Conservation (phyloP, 2,113 vertebrate genomes). For the Cyphomyrus plagiostoma region DNA sequence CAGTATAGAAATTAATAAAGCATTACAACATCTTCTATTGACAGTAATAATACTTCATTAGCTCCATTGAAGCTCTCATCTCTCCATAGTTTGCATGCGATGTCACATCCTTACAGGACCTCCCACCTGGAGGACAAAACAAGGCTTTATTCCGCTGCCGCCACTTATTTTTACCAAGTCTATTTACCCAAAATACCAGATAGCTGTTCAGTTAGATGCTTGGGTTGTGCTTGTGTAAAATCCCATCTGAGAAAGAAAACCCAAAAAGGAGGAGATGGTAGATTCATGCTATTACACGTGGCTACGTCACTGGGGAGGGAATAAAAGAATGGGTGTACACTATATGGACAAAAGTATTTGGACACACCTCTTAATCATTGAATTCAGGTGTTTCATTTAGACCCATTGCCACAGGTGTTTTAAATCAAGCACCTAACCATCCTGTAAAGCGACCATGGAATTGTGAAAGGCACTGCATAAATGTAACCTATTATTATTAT, state of each 20-base stretch:
- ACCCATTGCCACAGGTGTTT: background rate
- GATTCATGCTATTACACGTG: too few relatives aligned
- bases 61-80: background rate
- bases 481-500: too few relatives aligned
- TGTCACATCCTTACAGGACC: background rate
- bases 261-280: too few relatives aligned
- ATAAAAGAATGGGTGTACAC: background rate
- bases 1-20: background rate
- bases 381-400: background rate
- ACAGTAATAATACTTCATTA: too few relatives aligned
- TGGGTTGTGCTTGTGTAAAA: background rate
- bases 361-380: background rate
- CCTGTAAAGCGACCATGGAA: too few relatives aligned
- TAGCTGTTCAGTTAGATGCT: background rate
- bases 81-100: background rate
- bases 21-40: too few relatives aligned
- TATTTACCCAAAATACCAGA: background rate
- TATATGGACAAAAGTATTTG: background rate
- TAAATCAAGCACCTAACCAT: background rate
- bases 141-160: background rate
- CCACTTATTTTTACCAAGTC: background rate
- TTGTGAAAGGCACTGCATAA: too few relatives aligned
- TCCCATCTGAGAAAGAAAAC: background rate
- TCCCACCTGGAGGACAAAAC: background rate
- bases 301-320: too few relatives aligned